Percentiles rank a stretch among this genome's conserved stretches.
phyloP scores from a whole-genome alignment of 2,113 vertebrate species.

The Gymnarchus niloticus region DNA sequence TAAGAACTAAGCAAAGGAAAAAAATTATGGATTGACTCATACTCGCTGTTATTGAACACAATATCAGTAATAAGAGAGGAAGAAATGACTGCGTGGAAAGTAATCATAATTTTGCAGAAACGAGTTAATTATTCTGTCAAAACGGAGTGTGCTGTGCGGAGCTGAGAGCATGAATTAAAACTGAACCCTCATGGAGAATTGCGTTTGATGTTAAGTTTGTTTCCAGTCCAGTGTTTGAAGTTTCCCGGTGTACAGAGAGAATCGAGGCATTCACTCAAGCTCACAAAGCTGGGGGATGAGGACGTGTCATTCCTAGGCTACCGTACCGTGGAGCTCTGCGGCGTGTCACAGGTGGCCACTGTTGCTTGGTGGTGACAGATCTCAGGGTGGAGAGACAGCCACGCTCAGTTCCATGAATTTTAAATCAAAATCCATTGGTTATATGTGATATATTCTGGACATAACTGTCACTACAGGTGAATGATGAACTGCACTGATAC shows the following conservation, averaged over 20 bases:
- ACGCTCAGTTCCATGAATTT: constrained; percentile 16
- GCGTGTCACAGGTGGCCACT: background rate
- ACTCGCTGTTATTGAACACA: background rate
- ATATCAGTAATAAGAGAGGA: background rate
- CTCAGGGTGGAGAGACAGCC: background rate
- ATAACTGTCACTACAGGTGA: constrained; percentile 27
- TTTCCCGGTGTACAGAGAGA: background rate
- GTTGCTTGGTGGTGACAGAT: background rate
- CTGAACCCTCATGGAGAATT: background rate
- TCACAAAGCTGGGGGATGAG: background rate
- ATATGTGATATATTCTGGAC: constrained; percentile 39
- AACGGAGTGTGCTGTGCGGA: background rate
- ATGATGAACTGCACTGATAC: background rate
- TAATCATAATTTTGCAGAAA: background rate
- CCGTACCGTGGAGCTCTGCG: background rate
- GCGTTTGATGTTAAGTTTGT: background rate
- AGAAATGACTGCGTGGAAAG: background rate
- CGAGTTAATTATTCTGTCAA: background rate
- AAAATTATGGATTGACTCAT: constrained; percentile 1
- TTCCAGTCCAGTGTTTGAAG: background rate
- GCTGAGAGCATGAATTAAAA: background rate
- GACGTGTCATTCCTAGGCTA: background rate
- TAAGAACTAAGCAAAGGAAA: background rate
- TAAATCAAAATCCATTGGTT: constrained; percentile 34
- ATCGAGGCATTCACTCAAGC: background rate